Base-by-base conservation (phyloP, 2,888 invertebrate species). In the Sussaba pulchella region DNA sequence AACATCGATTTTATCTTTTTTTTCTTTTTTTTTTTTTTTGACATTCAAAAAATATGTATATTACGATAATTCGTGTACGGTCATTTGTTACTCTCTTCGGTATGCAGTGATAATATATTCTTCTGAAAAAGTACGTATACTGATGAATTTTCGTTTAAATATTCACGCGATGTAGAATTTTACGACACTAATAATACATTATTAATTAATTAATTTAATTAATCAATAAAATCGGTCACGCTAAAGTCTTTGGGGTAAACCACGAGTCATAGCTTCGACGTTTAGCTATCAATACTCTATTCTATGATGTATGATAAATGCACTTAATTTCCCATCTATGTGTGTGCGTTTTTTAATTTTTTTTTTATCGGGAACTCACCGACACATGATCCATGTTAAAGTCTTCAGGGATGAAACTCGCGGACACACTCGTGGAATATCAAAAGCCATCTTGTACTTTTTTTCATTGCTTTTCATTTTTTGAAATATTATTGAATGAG, bases 241-340 rank as follows among this genome's bases (percentile, higher is more conserved):
- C 82, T 86, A 85, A 84, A 88, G 87, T 88, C 88, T 87, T 88
- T 88, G 86, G 87, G 82, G 66, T 71, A 54, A 80, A 80, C 80
- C 80, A 67, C 71, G 75, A 75, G n/a, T 43, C 54, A 80, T 76
- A 80, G 80, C 75, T 75, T 76, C 61, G 71, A 71, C 80, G 45
- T 75, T 59, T 59, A 59, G 57, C 77, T 41, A 72, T 19, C 24
- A 69, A 36, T 47, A 78, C 39, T 43, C 43, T 57, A 64, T 26
- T 41, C 43, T 66, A 66, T 12, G 31, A 36, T 47, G 24, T 71
- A 45, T 43, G 6, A 64, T 57, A 43, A 75, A 71, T 79, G 50
- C 66, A 75, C 50, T 69, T 8, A 66, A 66, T 71, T 75, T 43
- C 36, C 24, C 31, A 17, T 36, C 24, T 43, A 5, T 10, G 31